These are phyloP conservation scores for Sarcophaga rosellei DNA, from an alignment of 2,888 invertebrate species.

Conservation along the genomic window DNA sequence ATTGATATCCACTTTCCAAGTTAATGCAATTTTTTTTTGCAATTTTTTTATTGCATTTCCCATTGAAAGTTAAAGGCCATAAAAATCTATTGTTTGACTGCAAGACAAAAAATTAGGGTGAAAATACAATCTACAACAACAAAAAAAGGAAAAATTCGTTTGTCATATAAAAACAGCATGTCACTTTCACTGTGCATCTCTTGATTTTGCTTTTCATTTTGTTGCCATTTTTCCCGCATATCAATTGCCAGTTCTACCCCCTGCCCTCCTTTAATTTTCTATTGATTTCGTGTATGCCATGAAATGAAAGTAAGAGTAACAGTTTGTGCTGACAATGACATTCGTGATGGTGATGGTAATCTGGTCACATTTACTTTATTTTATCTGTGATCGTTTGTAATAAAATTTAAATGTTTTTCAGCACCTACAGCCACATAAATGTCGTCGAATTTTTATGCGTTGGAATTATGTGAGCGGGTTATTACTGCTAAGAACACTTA, in stretches of 20 bases:
- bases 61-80: background rate
- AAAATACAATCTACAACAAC: no score
- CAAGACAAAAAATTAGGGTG: background rate
- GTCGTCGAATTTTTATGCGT: no score
- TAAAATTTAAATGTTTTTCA: conserved; percentile 32
- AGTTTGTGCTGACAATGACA: conserved; percentile 72
- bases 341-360: conserved; percentile 59
- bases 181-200: conserved; percentile 47
- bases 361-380: conserved; percentile 59
- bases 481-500: no score
- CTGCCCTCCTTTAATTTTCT: conserved; percentile 33
- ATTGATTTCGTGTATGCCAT: conserved; percentile 55
- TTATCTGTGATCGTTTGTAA: conserved; percentile 13
- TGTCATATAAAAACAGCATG: conserved; percentile 35
- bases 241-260: background rate
- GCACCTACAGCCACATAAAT: background rate
- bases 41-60: conserved; percentile 11
- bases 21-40: background rate
- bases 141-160: conserved; percentile 10
- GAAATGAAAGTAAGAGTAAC: conserved; percentile 6
- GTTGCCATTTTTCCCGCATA: conserved; percentile 14
- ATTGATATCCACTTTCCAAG: conserved; percentile 8
- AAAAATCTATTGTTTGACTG: conserved; percentile 29
- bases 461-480: no score
- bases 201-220: background rate